Conservation (phyloP, 2,888 invertebrate genomes). For the Erebia aethiops region DNA sequence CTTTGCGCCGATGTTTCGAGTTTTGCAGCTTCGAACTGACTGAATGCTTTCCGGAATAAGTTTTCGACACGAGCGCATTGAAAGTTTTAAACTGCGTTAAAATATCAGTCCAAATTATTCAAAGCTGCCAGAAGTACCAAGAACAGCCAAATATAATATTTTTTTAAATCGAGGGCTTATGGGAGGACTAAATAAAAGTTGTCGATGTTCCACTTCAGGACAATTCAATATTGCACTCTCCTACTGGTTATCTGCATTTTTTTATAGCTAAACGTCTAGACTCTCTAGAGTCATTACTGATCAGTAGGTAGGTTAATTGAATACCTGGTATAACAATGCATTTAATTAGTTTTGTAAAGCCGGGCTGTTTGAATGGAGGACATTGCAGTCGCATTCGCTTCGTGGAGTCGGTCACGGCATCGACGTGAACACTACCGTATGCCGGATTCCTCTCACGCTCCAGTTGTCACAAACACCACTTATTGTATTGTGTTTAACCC, state of each 20-base stretch:
- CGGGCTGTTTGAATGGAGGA: slow-evolving; percentile 54
- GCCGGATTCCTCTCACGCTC: slow-evolving; percentile 80
- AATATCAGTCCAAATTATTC: too few relatives aligned
- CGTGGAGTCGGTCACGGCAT: slow-evolving; percentile 58
- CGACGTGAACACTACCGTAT: slow-evolving; percentile 66
- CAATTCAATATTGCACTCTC: too few relatives aligned
- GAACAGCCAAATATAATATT: too few relatives aligned
- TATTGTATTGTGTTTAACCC: slow-evolving; percentile 70
- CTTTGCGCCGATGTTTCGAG: too few relatives aligned
- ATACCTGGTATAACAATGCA: slow-evolving; percentile 9
- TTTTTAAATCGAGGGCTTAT: too few relatives aligned
- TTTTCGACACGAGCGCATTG: not conserved
- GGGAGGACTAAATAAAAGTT: too few relatives aligned
- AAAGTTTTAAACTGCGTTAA: too few relatives aligned
- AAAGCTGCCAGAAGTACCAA: too few relatives aligned
- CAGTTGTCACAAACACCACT: slow-evolving; percentile 75
- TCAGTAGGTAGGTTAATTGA: slow-evolving; percentile 18
- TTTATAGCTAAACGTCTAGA: not conserved
- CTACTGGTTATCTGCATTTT: too few relatives aligned
- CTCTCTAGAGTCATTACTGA: not conserved
- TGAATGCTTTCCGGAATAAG: not conserved
- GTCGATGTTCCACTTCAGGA: too few relatives aligned
- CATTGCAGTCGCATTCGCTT: too few relatives aligned
- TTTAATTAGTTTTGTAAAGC: slow-evolving; percentile 37
- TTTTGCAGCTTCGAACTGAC: too few relatives aligned